phyloP scores from a whole-genome alignment of 92 coral and sea anemone genomes.

The Porites divaricata region DNA sequence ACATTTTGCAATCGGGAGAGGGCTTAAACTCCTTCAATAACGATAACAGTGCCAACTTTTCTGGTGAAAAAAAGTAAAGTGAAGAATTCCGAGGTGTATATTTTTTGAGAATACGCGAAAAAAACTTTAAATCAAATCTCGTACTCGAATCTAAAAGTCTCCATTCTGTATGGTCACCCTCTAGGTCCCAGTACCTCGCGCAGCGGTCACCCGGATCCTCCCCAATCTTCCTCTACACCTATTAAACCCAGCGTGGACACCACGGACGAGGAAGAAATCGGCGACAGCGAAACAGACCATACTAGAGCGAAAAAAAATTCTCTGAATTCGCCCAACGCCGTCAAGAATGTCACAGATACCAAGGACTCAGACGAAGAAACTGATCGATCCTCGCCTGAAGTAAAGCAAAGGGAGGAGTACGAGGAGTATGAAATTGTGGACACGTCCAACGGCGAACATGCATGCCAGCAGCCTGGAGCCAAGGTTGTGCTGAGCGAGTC shows the following conservation, averaged over 20 bases:
- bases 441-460: slow-evolving; percentile 50
- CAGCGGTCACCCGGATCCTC: neutral
- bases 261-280: neutral
- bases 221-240: slow-evolving; percentile 31
- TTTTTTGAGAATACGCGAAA: too few species aligned
- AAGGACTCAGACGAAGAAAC: slow-evolving; percentile 8
- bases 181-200: slow-evolving; percentile 30
- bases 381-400: slow-evolving; percentile 13
- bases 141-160: too few species aligned
- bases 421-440: slow-evolving; percentile 68
- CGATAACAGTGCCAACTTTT: too few species aligned
- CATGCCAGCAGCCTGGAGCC: slow-evolving; percentile 47
- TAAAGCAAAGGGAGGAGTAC: slow-evolving; percentile 34
- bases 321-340: slow-evolving; percentile 8
- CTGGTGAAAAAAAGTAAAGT: too few species aligned
- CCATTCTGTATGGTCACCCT: neutral
- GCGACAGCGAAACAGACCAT: slow-evolving; percentile 6
- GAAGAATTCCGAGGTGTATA: too few species aligned
- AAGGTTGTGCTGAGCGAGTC: slow-evolving; percentile 42
- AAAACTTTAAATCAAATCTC: too few species aligned
- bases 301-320: slow-evolving; percentile 9
- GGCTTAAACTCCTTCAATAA: too few species aligned
- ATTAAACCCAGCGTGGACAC: neutral
- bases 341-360: neutral
- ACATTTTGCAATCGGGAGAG: too few species aligned